Evolutionary conservation across 2,113 vertebrate genomes (phyloP), one percentile per base, ranked within the genome.

Genomic region (Sinocyclocheilus maitianheensis): DNA sequence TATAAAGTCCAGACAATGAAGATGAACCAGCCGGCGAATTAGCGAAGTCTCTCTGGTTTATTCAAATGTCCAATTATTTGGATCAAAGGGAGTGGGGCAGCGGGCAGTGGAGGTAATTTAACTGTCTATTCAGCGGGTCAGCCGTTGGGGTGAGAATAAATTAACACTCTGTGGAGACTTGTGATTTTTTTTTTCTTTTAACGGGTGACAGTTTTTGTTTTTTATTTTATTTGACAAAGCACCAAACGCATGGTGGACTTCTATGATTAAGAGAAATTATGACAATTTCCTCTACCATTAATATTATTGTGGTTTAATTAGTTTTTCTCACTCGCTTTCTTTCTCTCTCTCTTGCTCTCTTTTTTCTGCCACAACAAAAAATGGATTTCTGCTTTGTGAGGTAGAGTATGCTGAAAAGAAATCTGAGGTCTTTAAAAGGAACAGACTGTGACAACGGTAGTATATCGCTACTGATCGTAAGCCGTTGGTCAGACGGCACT

Each of bases 131-230:
- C 88, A 90, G 82, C 84, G 30, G 88, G 91, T 91, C 91, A 93
- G 86, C 89, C 90, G 88, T 89, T 69, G 87, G 91, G 92, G 90
- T 91, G 87, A 93, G 94, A 93, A 91, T 92, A 93, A 84, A 94
- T 95, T 94, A 93, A 90, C 87, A 84, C 87, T 87, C 93, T 90
- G 63, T 83, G 91, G 92, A 93, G 91, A 93, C 90, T 75, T 48
- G 53, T 84, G 84, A 91, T 90, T 92, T 89, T 34, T 34, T 90
- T 18, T 93, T 93, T 90, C 91, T 78, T 93, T 90, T 86, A 87
- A 89, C 69, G 81, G 74, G 79, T 26, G 88, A 89, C 74, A 90
- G 93, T 92, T 84, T 89, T 93, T 91, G 88, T 82, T 89, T 85
- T 91, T 91, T 91, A 91, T 91, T 91, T 92, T 91, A 91, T 91